Evolutionary conservation across 1,140 invertebrate species (phyloP).

Genomic region (Trichonephila clavata): DNA sequence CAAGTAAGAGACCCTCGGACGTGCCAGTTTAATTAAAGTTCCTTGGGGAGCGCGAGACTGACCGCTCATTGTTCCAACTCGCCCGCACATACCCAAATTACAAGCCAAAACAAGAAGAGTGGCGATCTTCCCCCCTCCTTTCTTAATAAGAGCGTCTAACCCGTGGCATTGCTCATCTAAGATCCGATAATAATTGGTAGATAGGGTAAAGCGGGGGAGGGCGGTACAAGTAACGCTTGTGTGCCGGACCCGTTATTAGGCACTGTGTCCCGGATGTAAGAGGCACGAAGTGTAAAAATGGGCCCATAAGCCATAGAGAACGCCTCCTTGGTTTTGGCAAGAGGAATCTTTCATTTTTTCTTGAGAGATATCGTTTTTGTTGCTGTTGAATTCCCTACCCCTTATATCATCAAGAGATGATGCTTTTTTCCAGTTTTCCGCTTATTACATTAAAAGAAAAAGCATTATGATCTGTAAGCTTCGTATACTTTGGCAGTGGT

Average conservation of each 20-base stretch:
- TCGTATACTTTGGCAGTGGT: conserved; percentile 39
- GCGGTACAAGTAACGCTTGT: conserved; percentile 74
- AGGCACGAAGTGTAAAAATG: conserved; percentile 75
- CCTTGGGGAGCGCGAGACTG: background rate
- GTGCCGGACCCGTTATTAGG: conserved; percentile 73
- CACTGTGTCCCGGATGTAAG: conserved; percentile 68
- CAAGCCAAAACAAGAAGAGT: conserved; percentile 48
- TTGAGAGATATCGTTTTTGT: background rate
- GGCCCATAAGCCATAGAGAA: conserved; percentile 75
- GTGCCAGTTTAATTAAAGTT: conserved; percentile 64
- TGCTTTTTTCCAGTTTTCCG: conserved; percentile 53
- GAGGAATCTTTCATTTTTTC: conserved; percentile 6
- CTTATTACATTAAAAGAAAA: conserved; percentile 75
- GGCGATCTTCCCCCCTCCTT: background rate
- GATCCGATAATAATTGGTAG: conserved; percentile 74
- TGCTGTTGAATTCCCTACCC: background rate
- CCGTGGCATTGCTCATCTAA: conserved; percentile 67
- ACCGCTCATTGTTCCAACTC: conserved; percentile 35
- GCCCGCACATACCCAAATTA: conserved; percentile 41
- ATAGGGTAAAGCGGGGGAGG: conserved; percentile 55
- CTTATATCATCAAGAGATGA: conserved; percentile 14
- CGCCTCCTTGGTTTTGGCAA: conserved; percentile 61
- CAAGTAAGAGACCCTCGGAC: background rate
- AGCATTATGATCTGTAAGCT: conserved; percentile 70
- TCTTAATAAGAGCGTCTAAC: conserved; percentile 69